Conservation (phyloP, 2,797 vertebrate species). For the Zonotrichia albicollis region DNA sequence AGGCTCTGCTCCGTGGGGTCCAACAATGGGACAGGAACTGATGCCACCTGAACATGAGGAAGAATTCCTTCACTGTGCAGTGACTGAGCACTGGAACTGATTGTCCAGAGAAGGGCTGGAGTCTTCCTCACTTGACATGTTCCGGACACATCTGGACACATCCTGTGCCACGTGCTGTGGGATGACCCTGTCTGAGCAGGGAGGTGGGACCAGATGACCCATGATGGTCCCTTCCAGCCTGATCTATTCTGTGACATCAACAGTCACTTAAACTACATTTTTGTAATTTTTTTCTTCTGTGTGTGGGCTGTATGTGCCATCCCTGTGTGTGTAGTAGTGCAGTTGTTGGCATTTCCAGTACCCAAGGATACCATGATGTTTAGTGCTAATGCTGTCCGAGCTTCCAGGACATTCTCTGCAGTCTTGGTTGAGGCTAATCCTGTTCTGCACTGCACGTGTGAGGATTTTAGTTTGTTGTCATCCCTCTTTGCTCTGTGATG, state of each 20-base stretch:
- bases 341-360: not conserved
- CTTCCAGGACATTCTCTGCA: not conserved
- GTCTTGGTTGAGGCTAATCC: not conserved
- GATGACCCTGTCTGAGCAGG: not conserved
- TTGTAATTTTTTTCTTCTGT: not conserved
- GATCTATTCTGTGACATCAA: not conserved
- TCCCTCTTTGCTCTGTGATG: not conserved
- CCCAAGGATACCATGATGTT: not conserved
- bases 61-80: not conserved
- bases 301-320: not conserved
- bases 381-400: not conserved
- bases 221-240: not conserved
- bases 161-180: not conserved
- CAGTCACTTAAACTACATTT: not conserved
- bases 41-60: not conserved
- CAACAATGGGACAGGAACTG: not conserved
- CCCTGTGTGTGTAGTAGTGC: not conserved
- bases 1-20: accelerated
- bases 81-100: accelerated
- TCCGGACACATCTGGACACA: accelerated
- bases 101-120: accelerated
- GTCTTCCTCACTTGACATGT: not conserved
- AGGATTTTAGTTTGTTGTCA: not conserved
- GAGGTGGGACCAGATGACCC: not conserved
- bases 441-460: not conserved